Evolutionary conservation across 2,888 invertebrate genomes (phyloP).

Genomic region (Heliconius ethilla): DNA sequence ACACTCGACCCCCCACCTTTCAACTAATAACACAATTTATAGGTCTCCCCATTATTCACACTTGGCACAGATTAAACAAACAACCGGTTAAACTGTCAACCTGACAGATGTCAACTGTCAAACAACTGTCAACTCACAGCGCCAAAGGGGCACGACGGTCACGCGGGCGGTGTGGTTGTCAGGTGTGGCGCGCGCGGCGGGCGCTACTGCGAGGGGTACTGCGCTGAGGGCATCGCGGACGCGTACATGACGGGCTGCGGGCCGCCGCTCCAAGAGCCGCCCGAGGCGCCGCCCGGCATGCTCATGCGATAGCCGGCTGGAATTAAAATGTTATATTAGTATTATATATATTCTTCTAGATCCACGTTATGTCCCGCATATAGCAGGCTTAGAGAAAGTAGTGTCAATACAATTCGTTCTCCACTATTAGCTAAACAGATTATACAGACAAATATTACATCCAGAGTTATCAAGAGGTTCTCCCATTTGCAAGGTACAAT

Average conservation of each 20-base stretch:
- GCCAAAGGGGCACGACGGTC: conserved; percentile 4
- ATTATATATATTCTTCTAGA: background rate
- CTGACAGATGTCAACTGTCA: background rate
- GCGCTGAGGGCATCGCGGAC: conserved; percentile 89
- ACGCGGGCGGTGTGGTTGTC: conserved; percentile 5
- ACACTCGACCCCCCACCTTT: background rate
- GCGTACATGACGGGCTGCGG: conserved; percentile 87
- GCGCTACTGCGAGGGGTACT: conserved; percentile 92
- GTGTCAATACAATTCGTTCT: no score
- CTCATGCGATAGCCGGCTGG: conserved; percentile 84
- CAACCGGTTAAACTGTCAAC: background rate
- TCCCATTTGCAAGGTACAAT: no score
- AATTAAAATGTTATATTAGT: conserved; percentile 38
- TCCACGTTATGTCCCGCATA: background rate
- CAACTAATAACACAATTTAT: background rate
- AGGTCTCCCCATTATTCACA: background rate
- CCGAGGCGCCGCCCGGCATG: conserved; percentile 78
- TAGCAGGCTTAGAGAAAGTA: background rate
- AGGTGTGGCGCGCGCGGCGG: conserved; percentile 35
- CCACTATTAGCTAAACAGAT: no score
- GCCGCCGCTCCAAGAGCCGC: conserved; percentile 79
- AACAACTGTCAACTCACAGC: conserved; percentile 2
- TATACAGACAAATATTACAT: no score
- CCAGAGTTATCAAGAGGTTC: no score
- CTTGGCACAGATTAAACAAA: background rate